Evolutionary conservation across 92 coral and sea anemone species (phyloP), one percentile per base, ranked within the genome.

Genomic region (Heliopora coerulea): DNA sequence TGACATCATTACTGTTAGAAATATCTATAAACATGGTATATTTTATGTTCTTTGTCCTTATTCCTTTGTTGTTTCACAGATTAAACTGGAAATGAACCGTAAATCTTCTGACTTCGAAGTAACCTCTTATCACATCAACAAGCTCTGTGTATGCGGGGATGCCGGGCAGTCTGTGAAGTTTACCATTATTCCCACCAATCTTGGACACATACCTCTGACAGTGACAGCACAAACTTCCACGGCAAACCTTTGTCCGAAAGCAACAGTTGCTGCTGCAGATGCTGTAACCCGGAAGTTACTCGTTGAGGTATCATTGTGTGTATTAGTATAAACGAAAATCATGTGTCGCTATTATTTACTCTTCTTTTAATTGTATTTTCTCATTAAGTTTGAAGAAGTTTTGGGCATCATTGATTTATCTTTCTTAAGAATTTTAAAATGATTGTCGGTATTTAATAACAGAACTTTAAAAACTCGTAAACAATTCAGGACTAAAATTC

Each of bases 161-260:
- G 96, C 85, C 44, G 97, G 96, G 32, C 85, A 80, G 68, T 91
- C 97, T 30, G 92, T 90, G 26, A 80, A 80, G 64, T 91, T 86
- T 42, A 75, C 65, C 73, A 81, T 91, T 6, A 80, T 88, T 20
- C 96, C 97, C 26, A 59, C 59, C n/a, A 64, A 70, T n/a, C 87
- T 89, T 23, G 96, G 97, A 3, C 83, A 82, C 56, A 83, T 91
- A 41, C 92, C 96, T 54, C 91, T 91, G 23, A 82, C 85, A 54
- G 96, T 90, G 41, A 73, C 79, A 3, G 91, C 86, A 40, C 65
- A 62, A 52, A 83, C 85, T 54, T 82, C 87, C 5, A 57, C 24
- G 17, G 82, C 86, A 6, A 84, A 86, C 2, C 60, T 79, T 50
- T 91, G 97, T 40, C 65, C 63, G 30, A 65, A 80, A 33, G 78